Base-by-base conservation (phyloP, 64 coral and sea anemone species). In the Montipora capricornis region DNA sequence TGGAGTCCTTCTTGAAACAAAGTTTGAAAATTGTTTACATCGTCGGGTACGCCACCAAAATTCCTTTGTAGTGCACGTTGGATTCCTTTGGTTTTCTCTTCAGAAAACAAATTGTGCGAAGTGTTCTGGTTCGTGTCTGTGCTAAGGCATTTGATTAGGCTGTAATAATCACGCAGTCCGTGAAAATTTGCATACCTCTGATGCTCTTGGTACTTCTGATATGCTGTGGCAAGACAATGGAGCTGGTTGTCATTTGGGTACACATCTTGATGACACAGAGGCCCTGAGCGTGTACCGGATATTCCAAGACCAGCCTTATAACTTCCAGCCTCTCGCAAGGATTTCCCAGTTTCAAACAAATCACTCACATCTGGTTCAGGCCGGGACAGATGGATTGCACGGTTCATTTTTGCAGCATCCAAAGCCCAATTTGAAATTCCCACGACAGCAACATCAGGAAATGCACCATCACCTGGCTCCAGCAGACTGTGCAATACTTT, bases 321-420 rank as follows among this genome's bases (percentile, higher is more conserved):
- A 66, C 66, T 81, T 16, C 80, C 80, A 3, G 79, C 93, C 49
- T 95, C 70, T 44, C 90, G 76, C 69, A 95, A 68, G 15, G 82
- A 92, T 47, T 88, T 70, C 20, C 90, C 94, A 77, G 90, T 92
- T 82, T 95, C 90, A 50, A 68, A 89, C 15, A 92, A 68, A 64
- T 96, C 95, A 13, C 90, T 74, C 12, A 81, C 44, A 58, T 83
- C 81, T 53, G 95, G 95, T 82, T 96, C 95, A 79, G 95, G 95
- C 29, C 95, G 78, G 15, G 95, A 96, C 26, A 96, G 95, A 70
- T 96, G 95, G 66, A 93, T 94, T 47, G 95, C 95, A 79, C 95
- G 95, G 81, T 96, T 96, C 95, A 96, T 96, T 64, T 96, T 96
- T 47, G 95, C 95, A 64, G 95, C 91, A 90, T 96, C 95, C 73